Base-by-base conservation (phyloP, 2,888 invertebrate species). In the Alviniconcha strummeri region DNA sequence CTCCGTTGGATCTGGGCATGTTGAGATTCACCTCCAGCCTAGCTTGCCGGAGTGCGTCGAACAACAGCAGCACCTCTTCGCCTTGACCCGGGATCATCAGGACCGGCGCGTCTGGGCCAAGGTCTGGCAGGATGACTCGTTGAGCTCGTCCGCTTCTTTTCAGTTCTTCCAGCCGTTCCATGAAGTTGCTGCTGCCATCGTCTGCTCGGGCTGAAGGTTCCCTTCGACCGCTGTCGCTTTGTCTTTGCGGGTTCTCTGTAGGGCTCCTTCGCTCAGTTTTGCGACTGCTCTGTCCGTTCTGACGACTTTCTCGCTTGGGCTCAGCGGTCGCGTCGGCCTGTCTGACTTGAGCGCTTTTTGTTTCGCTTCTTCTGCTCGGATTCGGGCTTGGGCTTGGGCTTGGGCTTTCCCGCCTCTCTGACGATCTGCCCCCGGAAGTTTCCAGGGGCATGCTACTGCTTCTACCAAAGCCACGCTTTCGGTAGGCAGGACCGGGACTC, bases 31-130 rank as follows among this genome's bases (percentile, higher is more conserved):
- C 90, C 80, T 89, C 90, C 77, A 88, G 88, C 74, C 90, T 87
- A 19, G 90, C 90, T 85, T 89, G 89, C 71, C 87, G 84, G 8
- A 91, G 83, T 64, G 89, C 90, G 82, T 91, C 90, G 9, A 90
- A 83, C 52, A 89, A 84, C 69, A 88, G 84, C 83, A 88, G 85
- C 84, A 88, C 88, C 85, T 89, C 89, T 84, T 88, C 88, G 71
- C 77, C 82, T 72, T 89, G 87, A 60, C 89, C 88, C n/a, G 90
- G 89, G 84, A 89, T 84, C 13, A 89, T 87, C 85, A 89, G 88
- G 56, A 89, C 88, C 9, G 81, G 72, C 57, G 80, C 78, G 13
- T 83, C 83, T 13, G 71, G 77, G n/a, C 69, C 77, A 3, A 71
- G 52, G 78, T 83, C 77, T 19, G 74, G 81, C 17, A 81, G 57